Base-by-base conservation (phyloP, 2,888 invertebrate species). In the Aporophyla nigra region DNA sequence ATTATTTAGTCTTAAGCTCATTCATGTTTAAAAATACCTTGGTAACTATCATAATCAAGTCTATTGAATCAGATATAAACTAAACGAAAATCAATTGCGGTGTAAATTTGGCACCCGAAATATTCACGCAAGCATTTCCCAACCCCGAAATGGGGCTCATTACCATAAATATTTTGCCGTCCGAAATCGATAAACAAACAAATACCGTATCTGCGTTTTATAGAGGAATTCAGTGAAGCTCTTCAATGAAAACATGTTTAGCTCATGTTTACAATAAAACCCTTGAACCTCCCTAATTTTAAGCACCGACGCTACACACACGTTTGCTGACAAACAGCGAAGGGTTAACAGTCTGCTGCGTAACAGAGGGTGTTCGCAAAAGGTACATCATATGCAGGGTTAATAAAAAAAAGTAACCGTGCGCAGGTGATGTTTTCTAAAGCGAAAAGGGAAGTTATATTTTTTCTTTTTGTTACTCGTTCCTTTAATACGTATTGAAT, bases 271-370 rank as follows among this genome's bases (percentile, higher is more conserved):
- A 92, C 90, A 90, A 91, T 91, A 91, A 91, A 93, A 90, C 90
- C 89, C 87, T 89, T 88, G 86, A 92, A 91, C 90, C 84, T 84
- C 91, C 92, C 91, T 92, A 92, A 93, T 93, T 93, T 92, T 90
- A 89, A 92, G 90, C 90, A 91, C 83, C 87, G 90, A 90, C 84
- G 87, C 88, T 88, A 89, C 90, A 90, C 86, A 88, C 90, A 89
- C 89, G 91, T 93, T 92, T 93, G 92, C 92, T 89, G 93, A 93
- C 93, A 94, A 94, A 95, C 93, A 92, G 86, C 90, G 92, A 93
- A 95, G 95, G 94, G 95, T 95, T 95, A 95, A 94, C 95, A 95
- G 95, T 95, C 95, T 94, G 91, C 91, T 95, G 95, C 92, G 91
- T 93, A 92, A 92, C 91, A 90, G 90, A 92, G 95, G 93, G 94